Evolutionary conservation across 2,113 vertebrate genomes (phyloP).

Genomic region (Cacatua alba): DNA sequence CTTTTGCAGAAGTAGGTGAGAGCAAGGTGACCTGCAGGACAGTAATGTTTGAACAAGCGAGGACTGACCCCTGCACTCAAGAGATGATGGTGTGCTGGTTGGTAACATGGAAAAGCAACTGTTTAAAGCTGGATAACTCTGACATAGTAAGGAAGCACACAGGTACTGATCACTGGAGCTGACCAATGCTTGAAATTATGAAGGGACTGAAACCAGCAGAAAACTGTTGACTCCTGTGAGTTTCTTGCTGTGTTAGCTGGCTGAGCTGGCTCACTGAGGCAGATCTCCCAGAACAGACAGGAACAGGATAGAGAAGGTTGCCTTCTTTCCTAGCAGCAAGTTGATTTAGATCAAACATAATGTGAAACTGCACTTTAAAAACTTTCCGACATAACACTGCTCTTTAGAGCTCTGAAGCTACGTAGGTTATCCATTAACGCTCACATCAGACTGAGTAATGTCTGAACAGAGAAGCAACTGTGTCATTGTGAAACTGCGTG

Average conservation of each 20-base stretch:
- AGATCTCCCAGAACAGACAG: background rate
- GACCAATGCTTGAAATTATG: background rate
- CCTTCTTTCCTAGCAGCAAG: background rate
- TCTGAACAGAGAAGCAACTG: background rate
- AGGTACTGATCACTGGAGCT: accelerated
- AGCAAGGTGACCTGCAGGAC: background rate
- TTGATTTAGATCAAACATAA: background rate
- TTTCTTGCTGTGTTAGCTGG: background rate
- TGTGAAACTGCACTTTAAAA: background rate
- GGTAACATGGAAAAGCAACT: background rate
- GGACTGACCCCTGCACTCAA: accelerated
- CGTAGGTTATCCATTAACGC: background rate
- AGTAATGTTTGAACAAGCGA: background rate
- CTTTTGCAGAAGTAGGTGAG: background rate
- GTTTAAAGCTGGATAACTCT: background rate
- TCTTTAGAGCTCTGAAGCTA: background rate
- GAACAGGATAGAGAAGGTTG: background rate
- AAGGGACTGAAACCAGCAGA: background rate
- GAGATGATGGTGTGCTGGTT: background rate
- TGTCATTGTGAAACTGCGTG: background rate
- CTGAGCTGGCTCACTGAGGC: background rate
- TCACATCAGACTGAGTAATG: background rate
- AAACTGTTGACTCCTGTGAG: background rate
- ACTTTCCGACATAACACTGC: background rate
- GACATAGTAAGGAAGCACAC: background rate